A percentile compares a stretch with the other conserved stretches of the same genome.
Evolutionary conservation across 2,113 vertebrate species (phyloP).

Genomic region (Callionymus lyra): DNA sequence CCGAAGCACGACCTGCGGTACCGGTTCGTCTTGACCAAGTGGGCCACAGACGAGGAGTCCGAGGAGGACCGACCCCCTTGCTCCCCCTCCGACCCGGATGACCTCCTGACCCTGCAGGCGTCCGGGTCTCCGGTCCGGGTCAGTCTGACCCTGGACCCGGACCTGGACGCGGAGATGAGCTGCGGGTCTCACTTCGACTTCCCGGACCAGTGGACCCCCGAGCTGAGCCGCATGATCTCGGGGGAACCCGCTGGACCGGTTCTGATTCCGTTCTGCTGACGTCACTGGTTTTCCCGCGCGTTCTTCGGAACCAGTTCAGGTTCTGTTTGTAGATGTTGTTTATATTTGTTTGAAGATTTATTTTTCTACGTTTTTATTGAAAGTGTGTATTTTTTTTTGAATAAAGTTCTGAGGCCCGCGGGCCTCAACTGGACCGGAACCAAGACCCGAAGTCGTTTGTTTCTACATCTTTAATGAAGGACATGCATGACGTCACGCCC

Average conservation of each 20-base stretch:
- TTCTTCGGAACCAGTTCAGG: background rate
- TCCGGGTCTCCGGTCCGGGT: conserved; percentile 74
- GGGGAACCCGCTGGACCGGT: conserved; percentile 95
- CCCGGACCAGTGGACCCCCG: conserved; percentile 91
- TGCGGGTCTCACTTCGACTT: conserved; percentile 93
- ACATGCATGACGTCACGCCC: too few species aligned
- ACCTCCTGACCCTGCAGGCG: conserved; percentile 70
- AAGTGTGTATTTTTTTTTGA: too few species aligned
- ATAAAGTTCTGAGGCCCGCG: too few species aligned
- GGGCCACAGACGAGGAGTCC: conserved; percentile 75
- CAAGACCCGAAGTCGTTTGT: too few species aligned
- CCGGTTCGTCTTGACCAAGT: conserved; percentile 71
- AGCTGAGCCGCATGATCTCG: conserved; percentile 93
- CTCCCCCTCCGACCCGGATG: conserved; percentile 67
- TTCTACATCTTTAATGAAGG: too few species aligned
- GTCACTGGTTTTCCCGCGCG: conserved; percentile 54
- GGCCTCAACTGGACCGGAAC: too few species aligned
- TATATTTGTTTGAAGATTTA: too few species aligned
- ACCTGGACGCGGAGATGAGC: conserved; percentile 87
- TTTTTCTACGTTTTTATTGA: too few species aligned
- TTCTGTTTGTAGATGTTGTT: background rate
- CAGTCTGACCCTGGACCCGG: conserved; percentile 83
- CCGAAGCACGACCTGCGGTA: conserved; percentile 61
- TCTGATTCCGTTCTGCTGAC: too few species aligned
- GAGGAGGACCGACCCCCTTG: conserved; percentile 71